phyloP scores from a whole-genome alignment of 2,113 vertebrate genomes.

The Cichladusa arquata region DNA sequence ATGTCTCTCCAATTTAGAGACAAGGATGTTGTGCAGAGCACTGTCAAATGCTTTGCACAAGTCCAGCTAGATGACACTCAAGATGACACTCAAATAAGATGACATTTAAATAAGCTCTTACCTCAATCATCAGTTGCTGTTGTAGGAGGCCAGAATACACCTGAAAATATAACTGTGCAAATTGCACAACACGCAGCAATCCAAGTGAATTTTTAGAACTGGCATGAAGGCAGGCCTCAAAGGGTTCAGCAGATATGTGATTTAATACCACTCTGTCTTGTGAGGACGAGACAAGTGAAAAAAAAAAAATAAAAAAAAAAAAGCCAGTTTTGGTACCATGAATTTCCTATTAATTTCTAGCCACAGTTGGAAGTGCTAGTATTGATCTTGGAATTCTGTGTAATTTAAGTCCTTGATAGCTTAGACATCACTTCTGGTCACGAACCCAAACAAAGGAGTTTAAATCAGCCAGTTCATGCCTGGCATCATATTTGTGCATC shows the following conservation, averaged over 20 bases:
- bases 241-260: not conserved
- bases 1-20: not conserved
- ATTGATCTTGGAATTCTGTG: not conserved
- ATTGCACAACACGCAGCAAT: not conserved
- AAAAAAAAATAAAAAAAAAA: not conserved
- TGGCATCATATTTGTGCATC: not conserved
- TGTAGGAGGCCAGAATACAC: not conserved
- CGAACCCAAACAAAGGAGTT: not conserved
- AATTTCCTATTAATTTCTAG: not conserved
- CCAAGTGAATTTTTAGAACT: not conserved
- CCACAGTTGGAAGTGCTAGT: not conserved
- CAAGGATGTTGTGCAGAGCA: no score
- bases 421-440: not conserved
- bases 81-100: not conserved
- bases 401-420: not conserved
- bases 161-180: not conserved
- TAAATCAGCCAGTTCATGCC: not conserved
- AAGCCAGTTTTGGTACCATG: not conserved
- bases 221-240: not conserved
- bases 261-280: not conserved
- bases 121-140: not conserved
- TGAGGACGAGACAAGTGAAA: not conserved
- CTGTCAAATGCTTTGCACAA: not conserved
- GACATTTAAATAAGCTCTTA: not conserved
- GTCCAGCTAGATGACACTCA: not conserved